Evolutionary conservation across 2,797 vertebrate genomes (phyloP), one percentile per base, ranked within the genome.

Genomic region (Argyrosomus regius): DNA sequence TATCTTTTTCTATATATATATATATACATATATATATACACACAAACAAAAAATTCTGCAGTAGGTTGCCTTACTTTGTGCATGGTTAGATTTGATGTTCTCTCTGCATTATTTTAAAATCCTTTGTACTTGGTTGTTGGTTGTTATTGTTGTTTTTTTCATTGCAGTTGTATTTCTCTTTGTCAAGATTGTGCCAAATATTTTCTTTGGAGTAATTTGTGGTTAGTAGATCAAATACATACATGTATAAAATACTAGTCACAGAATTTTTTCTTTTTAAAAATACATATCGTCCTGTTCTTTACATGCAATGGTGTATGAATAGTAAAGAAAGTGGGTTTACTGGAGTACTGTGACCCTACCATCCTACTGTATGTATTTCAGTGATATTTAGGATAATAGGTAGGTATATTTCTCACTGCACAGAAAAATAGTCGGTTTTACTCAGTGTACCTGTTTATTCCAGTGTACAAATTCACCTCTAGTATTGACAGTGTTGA

Each of bases 61-160:
- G 88, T 97, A 98, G 97, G 96, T 95, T 96, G 96, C 96, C 96
- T 97, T 96, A 96, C 94, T 95, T 95, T 88, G 93, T 97, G 98
- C 98, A 99, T 99, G 97, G 92, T 94, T 97, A 96, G 94, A 95
- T 96, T 95, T 93, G 88, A 94, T 95, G 90, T 90, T 96, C 74
- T 91, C 95, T 95, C 95, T 93, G 93, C 91, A 90, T 95, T 91
- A 93, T 94, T 96, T 93, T 83, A 70, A 92, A 94, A 93, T 76
- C 80, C 88, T 92, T 87, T 86, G 83, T 91, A 91, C 43, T 92
- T 78, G 79, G 82, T 92, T 91, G 89, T 93, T 92, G 74, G 78
- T 88, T 84, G 81, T 73, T 62, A 10, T 17, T 61, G 58, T 49
- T 35, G 5, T 28, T 28, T 28, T 28, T 80, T 78, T 64, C 70